Percentiles rank a stretch among this genome's conserved stretches.
Evolutionary conservation across 2,113 vertebrate species (phyloP).

Genomic region (Mesocricetus auratus): DNA sequence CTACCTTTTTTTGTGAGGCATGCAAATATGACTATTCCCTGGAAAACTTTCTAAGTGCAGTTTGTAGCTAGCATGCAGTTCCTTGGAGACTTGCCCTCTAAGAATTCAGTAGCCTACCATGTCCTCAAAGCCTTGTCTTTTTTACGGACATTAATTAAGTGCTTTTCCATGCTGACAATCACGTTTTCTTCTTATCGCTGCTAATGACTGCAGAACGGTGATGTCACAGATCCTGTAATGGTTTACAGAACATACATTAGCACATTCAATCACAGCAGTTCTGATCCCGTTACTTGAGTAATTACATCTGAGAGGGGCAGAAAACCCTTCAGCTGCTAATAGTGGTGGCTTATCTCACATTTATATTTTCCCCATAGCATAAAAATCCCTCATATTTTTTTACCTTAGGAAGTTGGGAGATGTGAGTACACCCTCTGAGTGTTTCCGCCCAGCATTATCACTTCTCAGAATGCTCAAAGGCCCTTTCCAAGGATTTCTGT

Average conservation of each 20-base stretch:
- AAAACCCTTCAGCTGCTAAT: conserved; percentile 11
- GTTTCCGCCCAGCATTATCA: conserved; percentile 49
- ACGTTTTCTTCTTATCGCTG: conserved; percentile 54
- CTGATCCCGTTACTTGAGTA: conserved; percentile 60
- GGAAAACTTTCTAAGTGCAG: conserved; percentile 65
- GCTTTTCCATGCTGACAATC: conserved; percentile 1
- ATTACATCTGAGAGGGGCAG: conserved; percentile 7
- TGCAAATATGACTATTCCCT: conserved; percentile 55
- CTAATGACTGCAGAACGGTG: conserved; percentile 36
- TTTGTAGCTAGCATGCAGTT: conserved; percentile 63
- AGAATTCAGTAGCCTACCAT: conserved; percentile 52
- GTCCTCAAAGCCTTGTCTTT: conserved; percentile 55
- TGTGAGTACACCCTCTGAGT: conserved; percentile 42
- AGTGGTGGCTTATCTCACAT: conserved; percentile 15
- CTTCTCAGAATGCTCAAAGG: conserved; percentile 61
- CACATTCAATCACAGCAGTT: conserved; percentile 40
- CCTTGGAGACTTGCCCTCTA: conserved; percentile 65
- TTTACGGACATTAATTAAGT: conserved; percentile 68
- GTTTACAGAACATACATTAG: conserved; percentile 36
- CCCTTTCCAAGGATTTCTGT: conserved; percentile 56
- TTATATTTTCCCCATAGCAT: conserved; percentile 37
- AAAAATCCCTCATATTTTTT: conserved; percentile 60
- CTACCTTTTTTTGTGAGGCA: conserved; percentile 41
- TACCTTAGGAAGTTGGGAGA: conserved; percentile 29
- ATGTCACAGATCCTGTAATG: conserved; percentile 38